A percentile compares a stretch with the other conserved stretches of the same genome.
Conservation (phyloP, 2,797 vertebrate species). For the Carapus acus region DNA sequence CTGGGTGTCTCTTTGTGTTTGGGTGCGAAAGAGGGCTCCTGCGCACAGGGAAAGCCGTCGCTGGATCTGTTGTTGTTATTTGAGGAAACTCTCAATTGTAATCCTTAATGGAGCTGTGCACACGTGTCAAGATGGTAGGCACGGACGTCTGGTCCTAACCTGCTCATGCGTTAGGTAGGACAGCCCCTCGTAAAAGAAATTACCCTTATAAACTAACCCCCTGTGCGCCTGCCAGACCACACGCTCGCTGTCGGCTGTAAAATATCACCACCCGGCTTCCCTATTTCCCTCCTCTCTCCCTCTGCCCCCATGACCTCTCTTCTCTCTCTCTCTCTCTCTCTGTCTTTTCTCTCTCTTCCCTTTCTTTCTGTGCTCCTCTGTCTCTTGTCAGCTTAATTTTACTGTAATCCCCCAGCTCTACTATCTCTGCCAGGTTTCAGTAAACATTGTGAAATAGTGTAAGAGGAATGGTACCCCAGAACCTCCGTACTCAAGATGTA, state of each 20-base stretch:
- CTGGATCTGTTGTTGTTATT: constrained; percentile 11
- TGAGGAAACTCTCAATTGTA: constrained; percentile 2
- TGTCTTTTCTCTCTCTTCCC: constrained; percentile 8
- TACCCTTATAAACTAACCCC: constrained; percentile 53
- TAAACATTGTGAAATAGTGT: too few relatives aligned
- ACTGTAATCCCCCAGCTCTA: too few relatives aligned
- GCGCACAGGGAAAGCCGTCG: not conserved
- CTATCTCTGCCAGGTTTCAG: too few relatives aligned
- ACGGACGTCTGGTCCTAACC: constrained; percentile 34
- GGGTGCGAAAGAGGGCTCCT: too few relatives aligned
- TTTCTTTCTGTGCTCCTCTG: not conserved
- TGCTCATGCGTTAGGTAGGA: constrained; percentile 22
- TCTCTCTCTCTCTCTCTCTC: constrained; percentile 18
- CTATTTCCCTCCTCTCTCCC: constrained; percentile 21
- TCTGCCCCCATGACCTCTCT: constrained; percentile 34
- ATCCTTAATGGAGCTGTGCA: constrained; percentile 8
- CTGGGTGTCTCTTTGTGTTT: too few relatives aligned
- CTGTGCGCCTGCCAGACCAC: constrained; percentile 48
- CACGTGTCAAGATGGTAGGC: constrained; percentile 10
- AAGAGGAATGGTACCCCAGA: too few relatives aligned
- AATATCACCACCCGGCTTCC: constrained; percentile 46
- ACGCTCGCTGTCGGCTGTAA: constrained; percentile 53
- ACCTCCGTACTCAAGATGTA: too few relatives aligned
- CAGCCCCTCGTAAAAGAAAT: constrained; percentile 46
- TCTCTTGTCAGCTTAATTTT: too few relatives aligned